These are phyloP conservation scores for Meteorus cinctellus DNA, from an alignment of 2,888 invertebrate genomes.

Conservation along the genomic window DNA sequence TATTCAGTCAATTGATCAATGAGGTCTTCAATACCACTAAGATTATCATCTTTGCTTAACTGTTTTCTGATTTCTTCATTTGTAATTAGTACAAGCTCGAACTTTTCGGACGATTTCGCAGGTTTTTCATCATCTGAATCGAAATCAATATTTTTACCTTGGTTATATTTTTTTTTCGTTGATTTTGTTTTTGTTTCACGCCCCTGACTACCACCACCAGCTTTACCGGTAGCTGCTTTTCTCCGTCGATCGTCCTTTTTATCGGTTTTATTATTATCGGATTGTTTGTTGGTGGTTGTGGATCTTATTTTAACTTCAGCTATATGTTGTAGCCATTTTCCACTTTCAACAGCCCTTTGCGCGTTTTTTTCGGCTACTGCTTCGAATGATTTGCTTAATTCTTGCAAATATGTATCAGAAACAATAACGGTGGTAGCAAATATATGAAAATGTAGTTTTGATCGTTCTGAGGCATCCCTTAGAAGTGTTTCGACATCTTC, in stretches of 20 bases:
- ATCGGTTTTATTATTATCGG: constrained; percentile 71
- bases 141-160: constrained; percentile 77
- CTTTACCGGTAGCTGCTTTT: constrained; percentile 90
- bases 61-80: constrained; percentile 80
- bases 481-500: constrained; percentile 85
- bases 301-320: constrained; percentile 79
- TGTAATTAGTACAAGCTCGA: constrained; percentile 80
- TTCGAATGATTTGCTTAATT: constrained; percentile 81
- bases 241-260: constrained; percentile 91
- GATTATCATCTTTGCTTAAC: constrained; percentile 74
- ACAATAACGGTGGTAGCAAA: constrained; percentile 76
- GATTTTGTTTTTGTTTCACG: constrained; percentile 96
- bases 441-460: constrained; percentile 73
- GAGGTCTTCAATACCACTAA: constrained; percentile 83
- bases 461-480: constrained; percentile 78
- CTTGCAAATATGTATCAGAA: constrained; percentile 77
- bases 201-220: constrained; percentile 94
- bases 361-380: constrained; percentile 80
- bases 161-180: constrained; percentile 85
- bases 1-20: constrained; percentile 80
- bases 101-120: constrained; percentile 62
- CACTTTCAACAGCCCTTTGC: constrained; percentile 80
- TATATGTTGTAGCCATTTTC: constrained; percentile 81
- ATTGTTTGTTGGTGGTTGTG: constrained; percentile 69
- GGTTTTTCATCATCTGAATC: constrained; percentile 81